A percentile compares a stretch with the other conserved stretches of the same genome.
These are phyloP conservation scores for Pholis gunnellus DNA, from an alignment of 2,113 vertebrate genomes.

Conservation along the genomic window DNA sequence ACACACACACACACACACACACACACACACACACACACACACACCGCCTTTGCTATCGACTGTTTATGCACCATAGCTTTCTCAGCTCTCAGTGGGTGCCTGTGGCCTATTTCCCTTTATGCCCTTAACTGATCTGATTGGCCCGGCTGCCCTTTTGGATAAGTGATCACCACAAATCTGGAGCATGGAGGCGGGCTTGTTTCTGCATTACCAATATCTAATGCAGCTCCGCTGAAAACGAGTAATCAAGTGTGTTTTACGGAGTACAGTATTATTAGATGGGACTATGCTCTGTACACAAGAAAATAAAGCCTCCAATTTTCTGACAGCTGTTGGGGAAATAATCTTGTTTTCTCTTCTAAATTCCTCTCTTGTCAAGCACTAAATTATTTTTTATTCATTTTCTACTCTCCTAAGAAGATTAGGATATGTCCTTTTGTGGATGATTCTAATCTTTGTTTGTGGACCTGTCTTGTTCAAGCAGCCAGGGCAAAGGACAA, in stretches of 20 bases:
- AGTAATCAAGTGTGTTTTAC: constrained; percentile 12
- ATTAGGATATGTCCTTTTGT: constrained; percentile 37
- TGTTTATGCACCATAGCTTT: constrained; percentile 67
- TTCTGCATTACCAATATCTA: constrained; percentile 15
- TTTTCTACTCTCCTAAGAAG: constrained; percentile 36
- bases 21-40: constrained; percentile 12
- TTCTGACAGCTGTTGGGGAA: constrained; percentile 33
- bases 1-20: neutral
- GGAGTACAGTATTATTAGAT: neutral
- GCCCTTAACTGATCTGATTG: constrained; percentile 58
- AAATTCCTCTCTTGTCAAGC: constrained; percentile 8
- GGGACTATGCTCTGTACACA: neutral
- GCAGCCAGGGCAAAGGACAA: constrained; percentile 15
- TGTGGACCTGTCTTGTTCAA: constrained; percentile 30
- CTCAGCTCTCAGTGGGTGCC: constrained; percentile 62
- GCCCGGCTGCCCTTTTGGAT: constrained; percentile 45
- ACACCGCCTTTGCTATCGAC: constrained; percentile 51
- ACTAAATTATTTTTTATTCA: constrained; percentile 55
- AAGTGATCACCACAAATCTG: constrained; percentile 49
- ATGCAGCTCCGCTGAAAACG: neutral
- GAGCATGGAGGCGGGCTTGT: constrained; percentile 31
- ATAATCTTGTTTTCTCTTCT: constrained; percentile 41
- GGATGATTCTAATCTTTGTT: constrained; percentile 32
- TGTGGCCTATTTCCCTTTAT: constrained; percentile 62
- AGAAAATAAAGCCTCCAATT: neutral